Percentiles rank a stretch among this genome's conserved stretches.
Evolutionary conservation across 2,797 vertebrate genomes (phyloP).

Genomic region (Sciurus vulgaris): DNA sequence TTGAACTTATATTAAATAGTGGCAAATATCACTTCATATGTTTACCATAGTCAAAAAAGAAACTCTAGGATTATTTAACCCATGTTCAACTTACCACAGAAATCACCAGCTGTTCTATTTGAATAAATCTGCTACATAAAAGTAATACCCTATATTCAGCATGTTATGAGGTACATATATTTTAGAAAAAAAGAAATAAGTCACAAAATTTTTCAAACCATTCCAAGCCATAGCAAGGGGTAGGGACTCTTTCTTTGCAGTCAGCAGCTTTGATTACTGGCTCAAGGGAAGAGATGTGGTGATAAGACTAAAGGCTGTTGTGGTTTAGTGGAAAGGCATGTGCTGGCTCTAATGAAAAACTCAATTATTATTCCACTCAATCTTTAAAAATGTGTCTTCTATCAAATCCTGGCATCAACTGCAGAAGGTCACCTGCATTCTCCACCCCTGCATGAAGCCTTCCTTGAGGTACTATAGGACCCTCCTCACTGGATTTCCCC

Average conservation of each 20-base stretch:
- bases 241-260: neutral
- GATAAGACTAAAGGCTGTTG: neutral
- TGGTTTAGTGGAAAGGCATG: neutral
- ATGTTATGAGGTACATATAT: neutral
- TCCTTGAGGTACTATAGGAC: neutral
- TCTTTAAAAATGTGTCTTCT: neutral
- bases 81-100: neutral
- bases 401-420: neutral
- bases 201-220: neutral
- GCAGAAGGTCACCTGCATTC: neutral
- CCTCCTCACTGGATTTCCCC: neutral
- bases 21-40: conserved; percentile 28
- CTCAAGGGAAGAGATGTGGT: neutral
- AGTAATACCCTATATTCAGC: neutral
- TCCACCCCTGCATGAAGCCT: neutral
- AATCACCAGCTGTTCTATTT: conserved; percentile 2
- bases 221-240: neutral
- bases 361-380: neutral
- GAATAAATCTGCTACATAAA: conserved; percentile 44
- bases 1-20: conserved; percentile 54
- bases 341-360: neutral
- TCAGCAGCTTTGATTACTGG: neutral
- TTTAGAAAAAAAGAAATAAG: conserved; percentile 12
- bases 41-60: conserved; percentile 43
- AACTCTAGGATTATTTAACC: conserved; percentile 56